These are phyloP conservation scores for Arctocebus calabarensis DNA, from an alignment of 2,797 vertebrate genomes.

Conservation along the genomic window DNA sequence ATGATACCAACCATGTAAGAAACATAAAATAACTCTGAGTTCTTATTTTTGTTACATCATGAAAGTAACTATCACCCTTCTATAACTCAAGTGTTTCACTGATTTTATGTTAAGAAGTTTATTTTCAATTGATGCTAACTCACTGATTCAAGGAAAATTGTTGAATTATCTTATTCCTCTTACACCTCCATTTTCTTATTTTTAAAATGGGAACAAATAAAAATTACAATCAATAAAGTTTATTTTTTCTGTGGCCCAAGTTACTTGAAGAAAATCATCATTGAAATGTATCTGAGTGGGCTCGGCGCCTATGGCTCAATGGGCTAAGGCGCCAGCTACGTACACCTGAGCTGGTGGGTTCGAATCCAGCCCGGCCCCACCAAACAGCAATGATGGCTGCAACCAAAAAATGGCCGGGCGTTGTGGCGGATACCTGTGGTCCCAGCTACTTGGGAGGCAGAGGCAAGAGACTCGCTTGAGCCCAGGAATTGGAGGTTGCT, in stretches of 20 bases:
- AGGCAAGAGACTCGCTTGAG: no score
- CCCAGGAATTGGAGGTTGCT: no score
- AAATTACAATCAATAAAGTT: background rate
- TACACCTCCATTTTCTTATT: background rate
- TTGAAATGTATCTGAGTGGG: no score
- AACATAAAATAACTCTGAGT: background rate
- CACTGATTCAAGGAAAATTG: background rate
- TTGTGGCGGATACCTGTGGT: no score
- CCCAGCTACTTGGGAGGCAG: no score
- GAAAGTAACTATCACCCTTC: background rate
- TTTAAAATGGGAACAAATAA: background rate
- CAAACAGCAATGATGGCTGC: no score
- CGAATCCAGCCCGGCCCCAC: no score
- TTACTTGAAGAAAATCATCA: background rate
- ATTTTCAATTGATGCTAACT: slow-evolving; percentile 27
- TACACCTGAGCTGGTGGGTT: no score
- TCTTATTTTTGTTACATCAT: background rate
- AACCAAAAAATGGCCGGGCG: no score
- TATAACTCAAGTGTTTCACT: background rate
- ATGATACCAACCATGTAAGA: background rate
- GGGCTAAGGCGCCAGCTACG: no score
- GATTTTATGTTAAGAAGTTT: background rate
- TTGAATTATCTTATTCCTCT: background rate
- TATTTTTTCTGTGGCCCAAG: background rate
- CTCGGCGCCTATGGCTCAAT: no score